Evolutionary conservation across 2,888 invertebrate genomes (phyloP).

Genomic region (Colletes collaris): DNA sequence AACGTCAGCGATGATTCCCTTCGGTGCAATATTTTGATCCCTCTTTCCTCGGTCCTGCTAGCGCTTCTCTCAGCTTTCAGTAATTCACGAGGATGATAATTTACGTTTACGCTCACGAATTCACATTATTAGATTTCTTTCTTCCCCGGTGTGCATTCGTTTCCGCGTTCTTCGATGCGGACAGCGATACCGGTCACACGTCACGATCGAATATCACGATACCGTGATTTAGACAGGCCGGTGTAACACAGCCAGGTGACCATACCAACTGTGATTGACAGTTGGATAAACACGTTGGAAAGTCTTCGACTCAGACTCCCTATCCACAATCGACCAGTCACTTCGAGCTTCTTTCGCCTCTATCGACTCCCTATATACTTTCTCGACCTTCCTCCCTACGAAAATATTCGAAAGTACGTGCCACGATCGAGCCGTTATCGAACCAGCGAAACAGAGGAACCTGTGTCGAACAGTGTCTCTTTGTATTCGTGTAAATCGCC

Average conservation of each 20-base stretch:
- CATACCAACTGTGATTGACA: conserved; percentile 74
- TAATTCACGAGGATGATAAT: too few species aligned
- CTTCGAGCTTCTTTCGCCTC: conserved; percentile 57
- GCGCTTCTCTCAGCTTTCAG: too few species aligned
- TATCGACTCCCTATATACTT: conserved; percentile 26
- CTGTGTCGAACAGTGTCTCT: conserved; percentile 19
- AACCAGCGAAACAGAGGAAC: conserved; percentile 4
- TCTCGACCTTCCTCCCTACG: conserved; percentile 23
- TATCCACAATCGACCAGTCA: conserved; percentile 68
- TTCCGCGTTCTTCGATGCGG: conserved; percentile 61
- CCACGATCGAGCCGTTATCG: not conserved
- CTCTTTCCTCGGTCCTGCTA: not conserved
- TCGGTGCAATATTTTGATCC: not conserved
- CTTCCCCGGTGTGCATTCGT: conserved; percentile 40
- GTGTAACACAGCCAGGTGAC: conserved; percentile 62
- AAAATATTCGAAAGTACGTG: conserved; percentile 38
- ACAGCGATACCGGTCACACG: conserved; percentile 56
- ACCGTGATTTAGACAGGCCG: conserved; percentile 67
- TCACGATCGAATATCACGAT: conserved; percentile 73
- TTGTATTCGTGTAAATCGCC: not conserved
- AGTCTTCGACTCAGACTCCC: conserved; percentile 58
- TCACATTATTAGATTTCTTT: conserved; percentile 3
- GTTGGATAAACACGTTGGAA: conserved; percentile 79
- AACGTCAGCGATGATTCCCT: not conserved
- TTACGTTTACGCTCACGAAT: too few species aligned